phyloP scores from a whole-genome alignment of 2,888 invertebrate genomes.

The Epinotia brunnichana region DNA sequence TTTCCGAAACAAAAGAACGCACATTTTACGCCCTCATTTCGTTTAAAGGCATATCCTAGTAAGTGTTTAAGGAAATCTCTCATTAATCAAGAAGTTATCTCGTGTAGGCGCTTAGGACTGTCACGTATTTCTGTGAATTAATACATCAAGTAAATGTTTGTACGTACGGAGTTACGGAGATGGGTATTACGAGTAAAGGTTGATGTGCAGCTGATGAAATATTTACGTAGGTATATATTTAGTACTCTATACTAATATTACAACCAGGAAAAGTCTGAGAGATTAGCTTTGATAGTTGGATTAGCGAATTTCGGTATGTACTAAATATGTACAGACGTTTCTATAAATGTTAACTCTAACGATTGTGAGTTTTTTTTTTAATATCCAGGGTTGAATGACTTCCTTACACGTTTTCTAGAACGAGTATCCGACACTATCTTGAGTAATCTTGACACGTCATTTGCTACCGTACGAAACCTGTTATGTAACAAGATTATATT shows the following conservation, averaged over 20 bases:
- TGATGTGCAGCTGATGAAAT: not conserved
- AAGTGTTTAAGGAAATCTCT: not conserved
- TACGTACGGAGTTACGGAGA: not conserved
- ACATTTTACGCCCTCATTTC: not conserved
- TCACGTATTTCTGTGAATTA: conserved; percentile 10
- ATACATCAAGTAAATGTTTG: conserved; percentile 8
- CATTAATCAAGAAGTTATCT: not conserved
- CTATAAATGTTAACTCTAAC: not conserved
- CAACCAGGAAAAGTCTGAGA: too few relatives aligned
- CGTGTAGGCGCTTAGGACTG: conserved; percentile 16
- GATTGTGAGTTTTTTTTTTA: not conserved
- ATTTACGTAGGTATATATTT: not conserved
- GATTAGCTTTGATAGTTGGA: too few relatives aligned
- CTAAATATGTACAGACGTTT: too few relatives aligned
- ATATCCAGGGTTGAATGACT: not conserved
- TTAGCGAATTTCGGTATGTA: too few relatives aligned
- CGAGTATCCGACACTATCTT: conserved; percentile 12
- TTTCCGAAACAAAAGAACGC: conserved; percentile 18
- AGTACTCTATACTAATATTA: too few relatives aligned
- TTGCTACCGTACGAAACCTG: conserved; percentile 3
- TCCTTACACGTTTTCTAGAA: not conserved
- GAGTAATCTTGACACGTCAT: conserved; percentile 28
- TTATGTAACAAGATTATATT: not conserved
- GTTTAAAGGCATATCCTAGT: conserved; percentile 8
- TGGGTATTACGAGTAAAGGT: not conserved